Evolutionary conservation across 2,113 vertebrate species (phyloP), one percentile per base, ranked within the genome.

Genomic region (Halcyon malimbica): DNA sequence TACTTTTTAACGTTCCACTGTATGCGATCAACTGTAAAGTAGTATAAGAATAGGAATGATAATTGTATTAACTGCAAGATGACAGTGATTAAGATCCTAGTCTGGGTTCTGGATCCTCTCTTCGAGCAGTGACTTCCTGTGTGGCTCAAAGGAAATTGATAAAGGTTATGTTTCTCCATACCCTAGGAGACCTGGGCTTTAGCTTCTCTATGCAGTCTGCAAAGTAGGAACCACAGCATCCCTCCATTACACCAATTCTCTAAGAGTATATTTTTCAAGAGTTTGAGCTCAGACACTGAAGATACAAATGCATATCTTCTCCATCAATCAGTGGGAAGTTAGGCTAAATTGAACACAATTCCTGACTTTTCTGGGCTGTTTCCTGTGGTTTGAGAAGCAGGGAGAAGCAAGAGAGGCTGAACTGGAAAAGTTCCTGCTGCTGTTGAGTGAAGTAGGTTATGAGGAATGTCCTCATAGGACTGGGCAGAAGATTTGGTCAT

Each of bases 51-150:
- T 83, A 50, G 42, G 48, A 81, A 75, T 11, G 28, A 18, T 81
- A 93, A 90, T 62, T 76, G n/a, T 53, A 82, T 92, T 96, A 78
- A 70, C 89, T 89, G 56, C 39, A 71, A 87, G 48, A 93, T 51
- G 83, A 75, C 53, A 78, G 37, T 33, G 50, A 89, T 71, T 92
- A 89, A 83, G 79, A 87, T 69, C 33, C 35, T 46, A 57, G 28
- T 16, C 14, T 56, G 25, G 16, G 17, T 86, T 94, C 73, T 91
- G 80, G 51, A 89, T 64, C 33, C 85, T 60, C 60, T 93, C 25
- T 83, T 96, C 56, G 62, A 87, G 31, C 48, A 87, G 53, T 11
- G 71, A 11, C 75, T 88, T 90, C 73, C 57, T 71, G 6, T 53
- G 3, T 68, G 42, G 79, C 39, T 89, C 62, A 71, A 88, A 96